Evolutionary conservation across 2,888 invertebrate genomes (phyloP), one percentile per base, ranked within the genome.

Genomic region (Phalera bucephala): DNA sequence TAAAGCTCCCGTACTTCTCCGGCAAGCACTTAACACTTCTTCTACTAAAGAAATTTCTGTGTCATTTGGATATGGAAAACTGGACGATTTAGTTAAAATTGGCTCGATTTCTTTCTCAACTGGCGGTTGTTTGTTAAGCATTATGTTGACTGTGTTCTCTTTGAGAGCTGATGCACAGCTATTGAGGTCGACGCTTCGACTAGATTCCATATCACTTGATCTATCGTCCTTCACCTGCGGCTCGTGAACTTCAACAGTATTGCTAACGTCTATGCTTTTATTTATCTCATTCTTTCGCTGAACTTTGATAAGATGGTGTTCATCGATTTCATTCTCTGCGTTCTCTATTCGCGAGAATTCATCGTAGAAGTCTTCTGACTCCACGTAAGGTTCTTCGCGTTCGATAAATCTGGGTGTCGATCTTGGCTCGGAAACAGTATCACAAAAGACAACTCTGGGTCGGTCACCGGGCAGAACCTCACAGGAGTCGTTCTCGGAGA

Each of bases 231-330:
- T 78, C 0, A 47, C 38, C 38, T 67, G 68, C 14, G 63, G 53
- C 15, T 71, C 69, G 43, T 74, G 73, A 20, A 69, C 57, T 29
- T 84, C 82, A 3, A 71, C 52, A 19, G 71, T 53, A 48, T 74
- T 74, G 28, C 57, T 72, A 15, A 72, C 66, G 47, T 85, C 87
- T 37, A 77, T 84, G 36, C 54, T 76, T 61, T 70, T 86, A 45
- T 90, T 90, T 22, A 90, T 84, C 70, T 90, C 90, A 34, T 90
- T 90, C 46, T 88, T 90, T 42, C 79, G 76, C 51, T 85, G 86
- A 22, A 90, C 82, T 73, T 90, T 90, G 13, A 81, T 60, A 6
- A 80, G 67, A 52, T 87, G 80, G 35, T 77, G 72, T 38, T 85
- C 81, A 33, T 89, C 85, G 44, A 81, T 72, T 68, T 89, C 86